Percentiles rank a stretch among this genome's conserved stretches.
phyloP scores from a whole-genome alignment of 1,140 invertebrate species.

The Orussus abietinus region DNA sequence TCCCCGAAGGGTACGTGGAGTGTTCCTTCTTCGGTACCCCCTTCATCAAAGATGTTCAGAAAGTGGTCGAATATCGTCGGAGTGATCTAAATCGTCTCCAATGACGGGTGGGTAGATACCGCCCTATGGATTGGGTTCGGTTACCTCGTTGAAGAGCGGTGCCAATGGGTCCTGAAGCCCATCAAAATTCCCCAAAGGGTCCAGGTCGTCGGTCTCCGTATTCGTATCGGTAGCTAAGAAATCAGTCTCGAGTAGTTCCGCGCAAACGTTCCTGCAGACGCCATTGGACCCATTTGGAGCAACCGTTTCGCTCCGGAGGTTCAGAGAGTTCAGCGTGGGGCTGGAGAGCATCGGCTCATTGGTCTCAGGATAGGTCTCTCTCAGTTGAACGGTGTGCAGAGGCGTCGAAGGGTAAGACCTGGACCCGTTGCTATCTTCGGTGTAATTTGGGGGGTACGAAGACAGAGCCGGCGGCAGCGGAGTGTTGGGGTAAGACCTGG shows the following conservation, averaged over 20 bases:
- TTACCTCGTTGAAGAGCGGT: slow-evolving; percentile 49
- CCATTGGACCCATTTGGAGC: slow-evolving; percentile 24
- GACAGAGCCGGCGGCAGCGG: slow-evolving; percentile 38
- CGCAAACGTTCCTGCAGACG: slow-evolving; percentile 39
- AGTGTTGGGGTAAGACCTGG: slow-evolving; percentile 51
- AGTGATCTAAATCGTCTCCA: background rate
- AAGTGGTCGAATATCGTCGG: background rate
- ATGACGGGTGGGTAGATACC: slow-evolving; percentile 17
- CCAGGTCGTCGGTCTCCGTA: slow-evolving; percentile 40
- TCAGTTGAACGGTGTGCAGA: slow-evolving; percentile 32
- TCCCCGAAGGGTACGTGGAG: too few species aligned
- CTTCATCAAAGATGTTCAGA: background rate
- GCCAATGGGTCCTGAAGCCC: slow-evolving; percentile 46
- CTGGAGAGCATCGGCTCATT: slow-evolving; percentile 50
- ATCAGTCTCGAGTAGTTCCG: slow-evolving; percentile 41
- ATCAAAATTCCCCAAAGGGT: slow-evolving; percentile 46
- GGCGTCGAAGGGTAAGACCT: slow-evolving; percentile 51
- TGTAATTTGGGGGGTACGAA: slow-evolving; percentile 21
- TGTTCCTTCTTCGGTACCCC: too few species aligned
- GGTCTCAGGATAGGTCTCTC: slow-evolving; percentile 37
- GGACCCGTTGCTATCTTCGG: slow-evolving; percentile 43
- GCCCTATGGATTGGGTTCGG: slow-evolving; percentile 47
- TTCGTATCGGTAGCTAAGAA: slow-evolving; percentile 40
- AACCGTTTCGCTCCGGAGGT: slow-evolving; percentile 32
- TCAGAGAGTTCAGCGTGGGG: slow-evolving; percentile 45